Percentiles rank a stretch among this genome's conserved stretches.
These are phyloP conservation scores for Oscarella lobularis DNA, from an alignment of 37 sponge, comb jelly and placozoan genomes.

Conservation along the genomic window DNA sequence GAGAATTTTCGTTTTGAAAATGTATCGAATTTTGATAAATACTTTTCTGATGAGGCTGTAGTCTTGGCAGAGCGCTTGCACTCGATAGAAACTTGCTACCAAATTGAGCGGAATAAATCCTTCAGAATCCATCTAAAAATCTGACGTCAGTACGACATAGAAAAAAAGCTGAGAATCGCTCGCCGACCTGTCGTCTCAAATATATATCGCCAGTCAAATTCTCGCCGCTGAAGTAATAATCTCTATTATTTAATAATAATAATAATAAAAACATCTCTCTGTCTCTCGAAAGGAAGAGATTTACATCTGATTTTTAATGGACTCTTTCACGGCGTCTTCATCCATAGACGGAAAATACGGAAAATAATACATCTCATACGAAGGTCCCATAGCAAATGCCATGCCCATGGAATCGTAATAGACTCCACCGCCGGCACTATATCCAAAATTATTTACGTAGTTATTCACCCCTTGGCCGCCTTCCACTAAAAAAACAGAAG, in stretches of 20 bases:
- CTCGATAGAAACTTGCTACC: constrained; percentile 83
- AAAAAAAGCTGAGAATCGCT: neutral
- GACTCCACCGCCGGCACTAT: neutral
- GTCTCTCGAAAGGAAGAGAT: constrained; percentile 5
- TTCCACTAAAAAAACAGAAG: neutral
- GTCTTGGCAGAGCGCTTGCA: constrained; percentile 71
- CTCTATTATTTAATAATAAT: no score
- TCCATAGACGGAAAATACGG: constrained; percentile 51
- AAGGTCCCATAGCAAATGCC: neutral
- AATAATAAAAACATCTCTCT: no score
- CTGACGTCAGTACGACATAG: neutral
- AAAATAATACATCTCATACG: constrained; percentile 13
- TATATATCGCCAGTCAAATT: constrained; percentile 89
- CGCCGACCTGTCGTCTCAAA: constrained; percentile 66
- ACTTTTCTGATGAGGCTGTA: constrained; percentile 26
- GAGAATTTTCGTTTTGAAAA: neutral
- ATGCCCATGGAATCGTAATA: neutral
- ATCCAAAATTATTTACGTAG: neutral
- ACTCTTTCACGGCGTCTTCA: constrained; percentile 53
- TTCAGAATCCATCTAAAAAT: constrained; percentile 81
- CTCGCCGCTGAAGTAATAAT: constrained; percentile 95
- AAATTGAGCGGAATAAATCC: constrained; percentile 74
- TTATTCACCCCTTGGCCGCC: neutral
- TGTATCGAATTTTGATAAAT: neutral
- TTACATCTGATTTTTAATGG: constrained; percentile 74